Evolutionary conservation across 2,113 vertebrate genomes (phyloP).

Genomic region (Motacilla alba): DNA sequence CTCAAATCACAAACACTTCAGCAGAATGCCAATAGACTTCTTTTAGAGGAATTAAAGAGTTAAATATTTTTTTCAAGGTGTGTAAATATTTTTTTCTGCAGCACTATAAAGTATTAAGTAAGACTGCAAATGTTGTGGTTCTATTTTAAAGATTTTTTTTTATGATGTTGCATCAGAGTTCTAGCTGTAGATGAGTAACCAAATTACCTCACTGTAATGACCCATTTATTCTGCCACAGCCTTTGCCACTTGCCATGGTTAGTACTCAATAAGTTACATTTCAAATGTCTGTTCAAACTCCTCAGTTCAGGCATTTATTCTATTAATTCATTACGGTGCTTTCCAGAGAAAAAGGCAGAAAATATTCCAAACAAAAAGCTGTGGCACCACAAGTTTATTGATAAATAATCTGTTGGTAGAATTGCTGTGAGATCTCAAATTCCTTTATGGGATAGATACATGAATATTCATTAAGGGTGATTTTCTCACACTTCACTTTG

Average conservation of each 20-base stretch:
- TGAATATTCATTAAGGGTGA: neutral
- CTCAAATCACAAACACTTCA: neutral
- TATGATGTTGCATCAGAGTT: neutral
- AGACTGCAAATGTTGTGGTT: neutral
- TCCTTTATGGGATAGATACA: neutral
- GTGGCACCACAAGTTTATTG: neutral
- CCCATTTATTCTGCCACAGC: neutral
- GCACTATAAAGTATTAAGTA: neutral
- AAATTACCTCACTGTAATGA: neutral
- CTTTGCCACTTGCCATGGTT: neutral
- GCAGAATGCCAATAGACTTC: neutral
- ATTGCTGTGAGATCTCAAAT: neutral
- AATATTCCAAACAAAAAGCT: neutral
- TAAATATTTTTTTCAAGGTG: neutral
- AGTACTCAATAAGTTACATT: neutral
- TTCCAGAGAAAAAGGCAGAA: neutral
- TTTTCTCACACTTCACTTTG: slow-evolving; percentile 27
- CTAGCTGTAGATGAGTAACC: neutral
- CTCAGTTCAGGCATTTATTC: neutral
- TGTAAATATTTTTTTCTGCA: neutral
- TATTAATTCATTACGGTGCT: neutral
- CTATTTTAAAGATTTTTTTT: neutral
- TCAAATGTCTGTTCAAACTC: neutral
- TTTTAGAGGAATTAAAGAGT: neutral
- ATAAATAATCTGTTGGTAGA: neutral